A percentile compares a stretch with the other conserved stretches of the same genome.
Evolutionary conservation across 2,113 vertebrate species (phyloP).

Genomic region (Mystacornis crossleyi): DNA sequence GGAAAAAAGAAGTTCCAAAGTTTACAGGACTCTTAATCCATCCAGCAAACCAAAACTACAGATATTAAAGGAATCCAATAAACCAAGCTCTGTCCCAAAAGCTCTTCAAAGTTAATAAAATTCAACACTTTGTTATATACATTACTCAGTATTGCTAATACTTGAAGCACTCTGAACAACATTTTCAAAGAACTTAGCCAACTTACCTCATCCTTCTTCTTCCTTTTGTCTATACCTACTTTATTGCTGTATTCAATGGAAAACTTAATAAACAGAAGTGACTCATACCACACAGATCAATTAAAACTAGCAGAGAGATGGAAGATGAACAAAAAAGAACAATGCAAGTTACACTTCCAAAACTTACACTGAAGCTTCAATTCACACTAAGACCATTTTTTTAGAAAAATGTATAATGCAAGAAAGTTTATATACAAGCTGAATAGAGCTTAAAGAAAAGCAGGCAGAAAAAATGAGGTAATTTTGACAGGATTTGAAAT

Average conservation of each 20-base stretch:
- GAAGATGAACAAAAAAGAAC: neutral
- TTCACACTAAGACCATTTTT: neutral
- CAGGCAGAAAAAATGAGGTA: neutral
- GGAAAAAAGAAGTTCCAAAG: neutral
- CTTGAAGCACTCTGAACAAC: neutral
- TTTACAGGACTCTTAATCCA: neutral
- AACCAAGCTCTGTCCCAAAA: neutral
- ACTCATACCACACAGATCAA: neutral
- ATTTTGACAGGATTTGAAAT: neutral
- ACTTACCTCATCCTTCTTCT: neutral
- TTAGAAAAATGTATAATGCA: neutral
- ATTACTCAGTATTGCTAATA: neutral
- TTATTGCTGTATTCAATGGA: neutral
- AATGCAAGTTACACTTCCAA: neutral
- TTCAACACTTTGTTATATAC: neutral
- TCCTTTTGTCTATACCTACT: neutral
- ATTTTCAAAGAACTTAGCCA: neutral
- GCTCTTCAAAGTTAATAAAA: neutral
- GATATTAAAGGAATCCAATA: neutral
- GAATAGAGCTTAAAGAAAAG: neutral
- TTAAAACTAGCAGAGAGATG: neutral
- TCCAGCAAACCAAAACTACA: neutral
- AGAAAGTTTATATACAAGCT: neutral
- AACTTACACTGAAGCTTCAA: neutral
- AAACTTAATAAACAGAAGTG: neutral